Conservation (phyloP, 2,113 vertebrate genomes). For the Oreochromis aureus region DNA sequence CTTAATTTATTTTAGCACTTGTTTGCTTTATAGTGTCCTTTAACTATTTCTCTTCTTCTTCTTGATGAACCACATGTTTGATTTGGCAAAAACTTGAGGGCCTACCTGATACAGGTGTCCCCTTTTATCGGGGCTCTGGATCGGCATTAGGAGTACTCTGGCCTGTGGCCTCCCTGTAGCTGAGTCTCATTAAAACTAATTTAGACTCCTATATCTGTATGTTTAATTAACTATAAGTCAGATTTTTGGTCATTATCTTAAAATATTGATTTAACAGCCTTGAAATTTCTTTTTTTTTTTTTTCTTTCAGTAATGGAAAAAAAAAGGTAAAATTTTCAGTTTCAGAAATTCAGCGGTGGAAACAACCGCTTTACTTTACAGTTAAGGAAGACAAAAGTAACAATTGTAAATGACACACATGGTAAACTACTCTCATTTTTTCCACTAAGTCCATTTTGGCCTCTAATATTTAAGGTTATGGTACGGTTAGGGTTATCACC, state of each 20-base stretch:
- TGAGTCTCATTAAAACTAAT: too few relatives aligned
- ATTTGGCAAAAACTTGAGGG: not conserved
- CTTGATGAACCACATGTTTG: not conserved
- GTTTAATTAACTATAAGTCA: too few relatives aligned
- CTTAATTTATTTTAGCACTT: rapidly evolving
- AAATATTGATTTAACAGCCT: not conserved
- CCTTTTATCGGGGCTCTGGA: too few relatives aligned
- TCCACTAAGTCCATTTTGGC: not conserved
- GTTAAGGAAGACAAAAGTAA: not conserved
- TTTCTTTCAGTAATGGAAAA: not conserved
- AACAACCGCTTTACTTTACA: not conserved
- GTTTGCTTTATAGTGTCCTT: not conserved
- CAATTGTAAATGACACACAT: not conserved
- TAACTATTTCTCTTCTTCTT: not conserved
- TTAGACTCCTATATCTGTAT: too few relatives aligned
- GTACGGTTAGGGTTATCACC: rapidly evolving
- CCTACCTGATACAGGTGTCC: not conserved
- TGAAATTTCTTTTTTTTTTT: rapidly evolving
- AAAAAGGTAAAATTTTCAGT: too few relatives aligned
- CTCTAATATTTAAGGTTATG: not conserved
- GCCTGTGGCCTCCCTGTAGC: too few relatives aligned
- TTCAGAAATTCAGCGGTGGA: too few relatives aligned
- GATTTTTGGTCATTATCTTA: not conserved
- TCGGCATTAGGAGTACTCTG: too few relatives aligned
- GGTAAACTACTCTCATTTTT: not conserved